phyloP scores from a whole-genome alignment of 2,113 vertebrate genomes.

The Myotis brandtii region DNA sequence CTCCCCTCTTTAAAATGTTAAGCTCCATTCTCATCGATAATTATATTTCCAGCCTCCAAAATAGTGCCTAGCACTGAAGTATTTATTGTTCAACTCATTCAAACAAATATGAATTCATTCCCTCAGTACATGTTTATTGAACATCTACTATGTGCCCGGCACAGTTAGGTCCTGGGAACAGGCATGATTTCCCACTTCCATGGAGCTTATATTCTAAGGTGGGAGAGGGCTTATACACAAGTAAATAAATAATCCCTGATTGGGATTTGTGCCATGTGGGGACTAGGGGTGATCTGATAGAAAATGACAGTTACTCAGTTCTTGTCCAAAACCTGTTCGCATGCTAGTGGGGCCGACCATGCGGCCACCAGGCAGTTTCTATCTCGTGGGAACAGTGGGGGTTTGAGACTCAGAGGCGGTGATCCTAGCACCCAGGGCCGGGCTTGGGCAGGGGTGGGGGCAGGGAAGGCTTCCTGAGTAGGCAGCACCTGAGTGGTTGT shows the following conservation, averaged over 20 bases:
- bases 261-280: background rate
- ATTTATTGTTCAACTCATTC: slow-evolving; percentile 16
- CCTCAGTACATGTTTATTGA: background rate
- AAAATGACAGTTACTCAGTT: background rate
- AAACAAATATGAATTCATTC: slow-evolving; percentile 4
- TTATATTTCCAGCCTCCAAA: background rate
- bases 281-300: background rate
- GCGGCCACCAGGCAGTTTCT: background rate
- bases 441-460: accelerated
- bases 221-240: background rate
- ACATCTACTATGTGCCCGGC: background rate
- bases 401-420: background rate
- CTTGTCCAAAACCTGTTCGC: background rate
- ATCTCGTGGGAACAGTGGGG: background rate
- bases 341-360: background rate
- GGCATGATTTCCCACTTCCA: background rate
- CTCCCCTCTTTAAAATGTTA: background rate
- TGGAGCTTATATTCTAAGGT: background rate
- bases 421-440: background rate
- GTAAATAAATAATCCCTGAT: background rate
- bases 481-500: background rate
- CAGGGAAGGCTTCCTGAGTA: background rate
- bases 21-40: background rate
- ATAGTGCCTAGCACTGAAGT: background rate
- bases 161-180: background rate